Percentiles rank a stretch among this genome's conserved stretches.
These are phyloP conservation scores for Prosopocoilus inquinatus DNA, from an alignment of 2,888 invertebrate genomes.

Conservation along the genomic window DNA sequence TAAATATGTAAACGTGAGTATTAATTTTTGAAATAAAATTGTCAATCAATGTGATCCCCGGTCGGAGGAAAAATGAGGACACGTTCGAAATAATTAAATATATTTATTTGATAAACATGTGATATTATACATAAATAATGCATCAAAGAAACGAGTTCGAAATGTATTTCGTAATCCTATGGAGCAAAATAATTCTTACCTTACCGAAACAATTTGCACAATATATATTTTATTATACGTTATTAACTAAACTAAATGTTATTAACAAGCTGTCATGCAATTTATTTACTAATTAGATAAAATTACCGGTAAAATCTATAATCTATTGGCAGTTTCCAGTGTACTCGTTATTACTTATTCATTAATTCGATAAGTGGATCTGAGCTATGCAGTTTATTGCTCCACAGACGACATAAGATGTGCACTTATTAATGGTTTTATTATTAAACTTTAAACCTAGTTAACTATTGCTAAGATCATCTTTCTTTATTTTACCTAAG, in stretches of 20 bases:
- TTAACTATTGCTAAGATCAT: background rate
- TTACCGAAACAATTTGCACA: too few species aligned
- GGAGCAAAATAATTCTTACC: too few species aligned
- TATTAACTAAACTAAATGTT: background rate
- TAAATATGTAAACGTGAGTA: slow-evolving; percentile 23
- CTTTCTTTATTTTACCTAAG: slow-evolving; percentile 14
- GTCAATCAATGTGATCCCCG: slow-evolving; percentile 2
- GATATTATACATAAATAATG: slow-evolving; percentile 1
- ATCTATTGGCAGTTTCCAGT: slow-evolving; percentile 27
- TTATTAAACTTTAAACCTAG: background rate
- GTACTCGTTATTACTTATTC: slow-evolving; percentile 11
- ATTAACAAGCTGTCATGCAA: slow-evolving; percentile 5
- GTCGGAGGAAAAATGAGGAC: background rate
- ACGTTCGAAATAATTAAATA: background rate
- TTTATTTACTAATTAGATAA: slow-evolving; percentile 8
- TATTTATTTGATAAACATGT: slow-evolving; percentile 4
- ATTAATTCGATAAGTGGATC: background rate
- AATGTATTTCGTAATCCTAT: too few species aligned
- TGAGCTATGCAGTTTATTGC: background rate
- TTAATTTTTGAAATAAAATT: slow-evolving; percentile 22
- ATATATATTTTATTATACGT: too few species aligned
- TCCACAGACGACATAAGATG: background rate
- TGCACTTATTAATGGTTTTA: background rate
- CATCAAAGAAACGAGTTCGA: too few species aligned
- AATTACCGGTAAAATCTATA: slow-evolving; percentile 14